phyloP scores from a whole-genome alignment of 2,113 vertebrate genomes.

The Vidua chalybeata region DNA sequence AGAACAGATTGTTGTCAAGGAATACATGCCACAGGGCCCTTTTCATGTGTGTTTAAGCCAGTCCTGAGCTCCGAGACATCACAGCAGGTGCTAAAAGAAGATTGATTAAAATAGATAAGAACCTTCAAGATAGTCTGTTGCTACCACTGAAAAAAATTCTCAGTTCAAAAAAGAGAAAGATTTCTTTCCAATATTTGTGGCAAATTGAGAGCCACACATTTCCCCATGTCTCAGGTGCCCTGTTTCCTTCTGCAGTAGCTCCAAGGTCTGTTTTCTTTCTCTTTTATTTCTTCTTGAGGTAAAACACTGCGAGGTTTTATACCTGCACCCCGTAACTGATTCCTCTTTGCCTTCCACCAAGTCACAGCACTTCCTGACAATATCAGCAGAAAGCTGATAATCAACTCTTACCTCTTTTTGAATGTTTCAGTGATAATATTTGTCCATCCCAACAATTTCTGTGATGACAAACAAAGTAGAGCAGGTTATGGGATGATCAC shows the following conservation, averaged over 20 bases:
- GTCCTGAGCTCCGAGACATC: not conserved
- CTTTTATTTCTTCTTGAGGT: not conserved
- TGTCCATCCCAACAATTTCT: not conserved
- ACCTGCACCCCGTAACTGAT: not conserved
- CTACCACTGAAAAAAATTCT: not conserved
- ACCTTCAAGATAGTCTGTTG: not conserved
- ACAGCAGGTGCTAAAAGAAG: constrained; percentile 24
- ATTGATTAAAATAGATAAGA: constrained; percentile 31
- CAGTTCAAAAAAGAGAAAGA: not conserved
- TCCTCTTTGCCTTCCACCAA: not conserved
- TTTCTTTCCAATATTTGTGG: not conserved
- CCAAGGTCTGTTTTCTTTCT: not conserved
- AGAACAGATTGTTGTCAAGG: constrained; percentile 29
- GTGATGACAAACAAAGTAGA: not conserved
- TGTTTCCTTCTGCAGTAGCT: not conserved
- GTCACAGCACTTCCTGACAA: not conserved
- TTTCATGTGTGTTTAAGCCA: not conserved
- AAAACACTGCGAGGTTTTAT: not conserved
- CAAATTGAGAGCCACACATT: not conserved
- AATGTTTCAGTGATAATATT: not conserved
- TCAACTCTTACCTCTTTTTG: not conserved
- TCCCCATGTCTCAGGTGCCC: not conserved
- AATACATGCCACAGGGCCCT: not conserved
- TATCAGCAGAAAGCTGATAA: not conserved
- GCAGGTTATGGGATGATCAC: not conserved